These are phyloP conservation scores for Drosophila rellima DNA, from an alignment of 2,888 invertebrate species.

Conservation along the genomic window DNA sequence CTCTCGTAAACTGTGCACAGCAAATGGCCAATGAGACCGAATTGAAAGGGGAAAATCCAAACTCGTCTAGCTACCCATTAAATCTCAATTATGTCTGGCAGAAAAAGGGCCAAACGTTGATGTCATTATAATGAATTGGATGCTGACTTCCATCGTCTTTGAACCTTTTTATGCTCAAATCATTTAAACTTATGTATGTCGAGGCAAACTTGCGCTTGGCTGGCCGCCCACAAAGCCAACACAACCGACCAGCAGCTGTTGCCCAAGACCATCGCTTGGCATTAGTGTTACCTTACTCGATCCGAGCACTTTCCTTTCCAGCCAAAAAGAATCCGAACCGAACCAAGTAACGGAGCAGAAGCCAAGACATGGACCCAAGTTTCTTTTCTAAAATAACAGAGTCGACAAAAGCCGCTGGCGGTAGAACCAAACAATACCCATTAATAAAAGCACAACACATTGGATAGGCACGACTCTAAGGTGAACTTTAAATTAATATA, in stretches of 20 bases:
- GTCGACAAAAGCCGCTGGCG: slow-evolving; percentile 38
- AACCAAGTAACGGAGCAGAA: slow-evolving; percentile 6
- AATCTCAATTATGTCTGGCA: slow-evolving; percentile 70
- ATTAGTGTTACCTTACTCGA: slow-evolving; percentile 17
- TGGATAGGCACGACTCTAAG: slow-evolving; percentile 1
- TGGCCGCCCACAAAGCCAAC: slow-evolving; percentile 49
- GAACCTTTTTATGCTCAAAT: slow-evolving; percentile 72
- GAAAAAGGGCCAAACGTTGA: slow-evolving; percentile 59
- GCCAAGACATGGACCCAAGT: slow-evolving; percentile 60
- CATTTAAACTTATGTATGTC: slow-evolving; percentile 71
- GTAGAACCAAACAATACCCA: slow-evolving; percentile 19
- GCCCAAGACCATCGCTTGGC: slow-evolving; percentile 22
- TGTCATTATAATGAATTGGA: slow-evolving; percentile 78
- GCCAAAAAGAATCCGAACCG: slow-evolving; percentile 11
- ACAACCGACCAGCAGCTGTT: slow-evolving; percentile 18
- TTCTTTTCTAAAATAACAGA: slow-evolving; percentile 69
- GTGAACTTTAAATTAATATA: neutral
- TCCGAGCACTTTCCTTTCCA: neutral
- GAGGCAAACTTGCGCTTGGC: slow-evolving; percentile 61
- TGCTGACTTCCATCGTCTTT: slow-evolving; percentile 60
- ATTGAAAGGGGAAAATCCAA: slow-evolving; percentile 15
- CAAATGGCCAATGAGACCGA: slow-evolving; percentile 62
- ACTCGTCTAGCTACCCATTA: slow-evolving; percentile 61
- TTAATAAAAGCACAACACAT: neutral
- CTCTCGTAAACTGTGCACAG: slow-evolving; percentile 17